Evolutionary conservation across 1,140 invertebrate species (phyloP), one percentile per base, ranked within the genome.

Genomic region (Lepidurus arcticus): DNA sequence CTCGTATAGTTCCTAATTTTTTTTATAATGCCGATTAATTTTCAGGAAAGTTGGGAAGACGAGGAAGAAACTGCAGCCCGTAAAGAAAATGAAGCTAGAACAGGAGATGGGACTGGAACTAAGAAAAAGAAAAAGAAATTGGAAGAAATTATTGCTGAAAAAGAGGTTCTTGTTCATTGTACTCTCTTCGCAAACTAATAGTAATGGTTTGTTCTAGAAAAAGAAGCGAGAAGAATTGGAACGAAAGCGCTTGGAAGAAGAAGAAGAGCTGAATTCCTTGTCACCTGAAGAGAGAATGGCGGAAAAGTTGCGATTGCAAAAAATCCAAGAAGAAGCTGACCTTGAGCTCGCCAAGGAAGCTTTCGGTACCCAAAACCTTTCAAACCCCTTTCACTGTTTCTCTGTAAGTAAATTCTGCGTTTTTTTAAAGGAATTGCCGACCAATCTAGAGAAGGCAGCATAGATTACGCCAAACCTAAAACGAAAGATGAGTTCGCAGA

Each of bases 1-100:
- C 73, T 65, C 10, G 76, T 1, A n/a, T 26, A 42, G 6, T 11
- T 7, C n/a, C 21, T 34, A 7, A 65, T 73, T 8, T 24, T 13
- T 42, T 8, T 73, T 45, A 34, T 78, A 65, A 47, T 73, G 4
- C n/a, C 47, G 7, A 42, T 21, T 10, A 10, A 7, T 42, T 45
- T 8, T 42, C 24, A 78, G 78, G 78, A 78, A n/a, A 78, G 78
- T 45, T 78, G 78, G 78, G 78, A 78, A 34, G 78, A 78, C 47
- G 78, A 78, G 26, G 78, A 78, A 74, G 73, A 73, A 45, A 73
- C 6, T 65, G 8, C 9, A 65, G 6, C 53, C 7, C 21, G 16
- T 11, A 65, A 78, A 16, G n/a, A 75, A 11, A 74, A 73, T 7
- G 44, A 73, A 24, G n/a, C 10, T 42, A 74, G 75, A 74, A 43